Evolutionary conservation across 1,140 invertebrate genomes (phyloP).

Genomic region (Drosophila seguyi): DNA sequence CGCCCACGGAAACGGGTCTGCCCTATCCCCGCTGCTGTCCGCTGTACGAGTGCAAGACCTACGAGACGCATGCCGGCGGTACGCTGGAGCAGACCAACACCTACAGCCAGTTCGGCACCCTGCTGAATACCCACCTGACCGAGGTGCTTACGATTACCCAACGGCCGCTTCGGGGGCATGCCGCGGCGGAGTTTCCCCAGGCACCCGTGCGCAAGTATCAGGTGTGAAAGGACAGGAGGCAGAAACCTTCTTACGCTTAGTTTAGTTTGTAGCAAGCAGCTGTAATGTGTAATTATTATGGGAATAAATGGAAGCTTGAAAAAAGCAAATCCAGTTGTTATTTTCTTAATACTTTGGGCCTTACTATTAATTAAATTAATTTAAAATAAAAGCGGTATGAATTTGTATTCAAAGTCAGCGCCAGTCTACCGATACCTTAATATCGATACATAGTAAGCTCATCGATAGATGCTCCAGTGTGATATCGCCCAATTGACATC

Average conservation of each 20-base stretch:
- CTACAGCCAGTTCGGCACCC: constrained; percentile 67
- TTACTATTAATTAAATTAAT: too few species aligned
- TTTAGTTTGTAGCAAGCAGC: constrained; percentile 17
- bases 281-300: constrained; percentile 10
- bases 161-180: neutral
- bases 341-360: neutral
- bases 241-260: neutral
- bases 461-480: neutral
- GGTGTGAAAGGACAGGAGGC: constrained; percentile 17
- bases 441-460: constrained; percentile 2
- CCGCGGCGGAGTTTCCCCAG: neutral
- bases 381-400: neutral
- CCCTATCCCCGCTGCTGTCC: constrained; percentile 78
- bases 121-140: constrained; percentile 46
- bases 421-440: neutral
- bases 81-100: constrained; percentile 58
- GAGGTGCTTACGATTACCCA: constrained; percentile 53
- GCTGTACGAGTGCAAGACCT: constrained; percentile 67
- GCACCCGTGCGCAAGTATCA: constrained; percentile 52
- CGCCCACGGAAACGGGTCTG: constrained; percentile 34
- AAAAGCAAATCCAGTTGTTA: neutral
- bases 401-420: neutral
- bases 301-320: neutral
- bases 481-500: neutral
- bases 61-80: constrained; percentile 36